A percentile compares a stretch with the other conserved stretches of the same genome.
phyloP scores from a whole-genome alignment of 2,113 vertebrate genomes.

The Psittacus erithacus region DNA sequence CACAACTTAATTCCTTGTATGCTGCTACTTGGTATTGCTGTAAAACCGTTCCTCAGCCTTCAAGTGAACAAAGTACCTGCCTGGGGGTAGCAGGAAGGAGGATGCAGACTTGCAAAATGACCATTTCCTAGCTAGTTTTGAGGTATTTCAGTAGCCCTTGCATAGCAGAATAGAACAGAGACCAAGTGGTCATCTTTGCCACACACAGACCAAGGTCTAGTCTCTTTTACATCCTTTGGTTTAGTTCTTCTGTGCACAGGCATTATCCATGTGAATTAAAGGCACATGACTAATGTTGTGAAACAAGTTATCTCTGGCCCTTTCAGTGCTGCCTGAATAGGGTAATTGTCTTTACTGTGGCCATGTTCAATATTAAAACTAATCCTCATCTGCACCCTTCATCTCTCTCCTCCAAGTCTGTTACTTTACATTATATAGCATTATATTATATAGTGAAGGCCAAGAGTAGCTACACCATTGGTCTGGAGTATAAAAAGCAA shows the following conservation, averaged over 20 bases:
- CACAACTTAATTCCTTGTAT: fast-evolving
- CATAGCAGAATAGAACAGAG: neutral
- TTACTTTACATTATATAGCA: neutral
- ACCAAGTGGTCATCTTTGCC: neutral
- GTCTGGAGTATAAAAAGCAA: neutral
- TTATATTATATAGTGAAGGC: neutral
- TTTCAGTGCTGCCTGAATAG: neutral
- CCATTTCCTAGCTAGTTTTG: neutral
- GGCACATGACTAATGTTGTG: neutral
- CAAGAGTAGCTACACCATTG: neutral
- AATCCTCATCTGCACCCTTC: neutral
- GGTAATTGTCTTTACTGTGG: neutral
- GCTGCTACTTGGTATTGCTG: neutral
- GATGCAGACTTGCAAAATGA: neutral
- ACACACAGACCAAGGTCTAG: neutral
- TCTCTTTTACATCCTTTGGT: neutral
- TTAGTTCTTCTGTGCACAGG: neutral
- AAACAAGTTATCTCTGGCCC: neutral
- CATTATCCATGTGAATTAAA: neutral
- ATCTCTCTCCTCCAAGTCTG: neutral
- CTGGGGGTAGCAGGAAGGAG: neutral
- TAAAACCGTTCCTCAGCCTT: neutral
- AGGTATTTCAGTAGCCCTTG: neutral
- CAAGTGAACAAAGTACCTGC: neutral
- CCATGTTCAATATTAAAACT: neutral